These are phyloP conservation scores for Rhineura floridana DNA, from an alignment of 2,113 vertebrate species.

Conservation along the genomic window DNA sequence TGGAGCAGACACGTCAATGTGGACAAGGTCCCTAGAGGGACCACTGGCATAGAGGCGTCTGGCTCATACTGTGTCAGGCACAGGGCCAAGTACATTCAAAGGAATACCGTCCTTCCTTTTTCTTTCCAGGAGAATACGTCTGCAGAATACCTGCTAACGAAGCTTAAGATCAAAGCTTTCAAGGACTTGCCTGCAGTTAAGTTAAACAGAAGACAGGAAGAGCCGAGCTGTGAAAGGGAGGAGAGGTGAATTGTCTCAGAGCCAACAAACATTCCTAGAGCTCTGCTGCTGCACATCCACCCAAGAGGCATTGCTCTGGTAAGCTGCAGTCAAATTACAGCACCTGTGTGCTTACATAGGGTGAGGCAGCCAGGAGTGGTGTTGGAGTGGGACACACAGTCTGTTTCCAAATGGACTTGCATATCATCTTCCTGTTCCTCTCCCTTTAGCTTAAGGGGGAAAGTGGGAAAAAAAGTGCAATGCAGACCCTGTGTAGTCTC, in stretches of 20 bases:
- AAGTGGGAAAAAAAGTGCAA: background rate
- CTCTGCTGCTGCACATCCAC: background rate
- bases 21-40: background rate
- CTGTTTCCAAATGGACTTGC: background rate
- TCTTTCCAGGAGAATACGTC: background rate
- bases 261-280: too few relatives aligned
- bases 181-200: background rate
- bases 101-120: too few relatives aligned
- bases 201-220: too few relatives aligned
- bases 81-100: too few relatives aligned
- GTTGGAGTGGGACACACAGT: background rate
- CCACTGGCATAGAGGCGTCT: too few relatives aligned
- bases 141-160: background rate
- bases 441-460: background rate
- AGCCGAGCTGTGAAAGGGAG: too few relatives aligned
- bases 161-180: background rate
- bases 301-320: background rate
- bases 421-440: background rate
- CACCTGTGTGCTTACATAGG: background rate
- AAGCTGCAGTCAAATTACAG: background rate
- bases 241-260: background rate
- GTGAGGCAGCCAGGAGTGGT: background rate
- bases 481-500: too few relatives aligned
- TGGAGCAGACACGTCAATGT: background rate
- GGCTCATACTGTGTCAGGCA: too few relatives aligned